A percentile compares a stretch with the other conserved stretches of the same genome.
Conservation (phyloP, 2,888 invertebrate species). For the Eremobia ochroleuca region DNA sequence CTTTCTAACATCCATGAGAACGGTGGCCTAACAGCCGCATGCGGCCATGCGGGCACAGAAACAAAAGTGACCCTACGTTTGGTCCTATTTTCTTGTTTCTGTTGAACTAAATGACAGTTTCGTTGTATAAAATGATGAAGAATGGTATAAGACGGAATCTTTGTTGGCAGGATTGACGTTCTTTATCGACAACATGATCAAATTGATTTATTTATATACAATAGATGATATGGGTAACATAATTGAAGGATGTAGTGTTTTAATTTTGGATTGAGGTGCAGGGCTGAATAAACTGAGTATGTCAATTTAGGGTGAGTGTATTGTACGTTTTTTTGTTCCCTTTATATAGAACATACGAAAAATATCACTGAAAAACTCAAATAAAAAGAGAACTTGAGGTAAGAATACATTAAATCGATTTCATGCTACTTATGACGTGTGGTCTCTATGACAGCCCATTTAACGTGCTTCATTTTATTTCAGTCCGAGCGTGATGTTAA, state of each 20-base stretch:
- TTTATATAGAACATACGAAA: not conserved
- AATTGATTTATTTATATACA: constrained; percentile 14
- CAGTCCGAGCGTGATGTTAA: too few relatives aligned
- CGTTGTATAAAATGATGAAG: not conserved
- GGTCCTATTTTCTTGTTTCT: not conserved
- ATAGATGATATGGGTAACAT: not conserved
- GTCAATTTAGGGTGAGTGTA: not conserved
- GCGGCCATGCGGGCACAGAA: not conserved
- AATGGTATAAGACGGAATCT: constrained; percentile 20
- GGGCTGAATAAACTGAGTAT: not conserved
- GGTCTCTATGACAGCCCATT: not conserved
- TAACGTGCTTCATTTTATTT: not conserved
- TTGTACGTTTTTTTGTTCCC: not conserved
- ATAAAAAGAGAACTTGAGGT: not conserved
- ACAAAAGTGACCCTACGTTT: not conserved
- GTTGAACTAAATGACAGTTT: not conserved
- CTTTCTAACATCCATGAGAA: too few relatives aligned
- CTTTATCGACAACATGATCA: constrained; percentile 40
- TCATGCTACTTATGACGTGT: not conserved
- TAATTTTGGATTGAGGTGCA: constrained; percentile 15
- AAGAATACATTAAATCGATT: not conserved
- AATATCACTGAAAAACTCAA: not conserved
- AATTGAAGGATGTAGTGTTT: constrained; percentile 18
- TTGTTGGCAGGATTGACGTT: constrained; percentile 31
- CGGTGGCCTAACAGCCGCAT: not conserved